phyloP scores from a whole-genome alignment of 2,888 invertebrate genomes.

The Caenorhabditis wallacei region DNA sequence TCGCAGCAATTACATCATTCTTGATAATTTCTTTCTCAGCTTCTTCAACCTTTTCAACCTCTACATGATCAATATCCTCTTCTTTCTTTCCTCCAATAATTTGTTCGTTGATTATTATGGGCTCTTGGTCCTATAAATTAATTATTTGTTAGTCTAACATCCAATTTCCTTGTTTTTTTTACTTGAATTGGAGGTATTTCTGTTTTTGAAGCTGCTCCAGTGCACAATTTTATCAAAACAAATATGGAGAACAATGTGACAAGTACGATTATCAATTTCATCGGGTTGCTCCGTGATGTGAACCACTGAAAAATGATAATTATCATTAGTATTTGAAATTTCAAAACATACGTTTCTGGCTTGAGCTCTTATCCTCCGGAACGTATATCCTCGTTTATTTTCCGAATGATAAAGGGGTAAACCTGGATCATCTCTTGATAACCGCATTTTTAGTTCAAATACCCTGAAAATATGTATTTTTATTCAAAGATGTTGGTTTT shows the following conservation, averaged over 20 bases:
- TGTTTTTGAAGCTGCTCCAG: background rate
- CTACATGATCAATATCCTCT: background rate
- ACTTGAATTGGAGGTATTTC: background rate
- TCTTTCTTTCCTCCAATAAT: conserved; percentile 33
- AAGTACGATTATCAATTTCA: conserved; percentile 23
- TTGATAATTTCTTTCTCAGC: conserved; percentile 18
- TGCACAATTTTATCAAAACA: conserved; percentile 22
- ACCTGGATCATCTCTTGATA: conserved; percentile 46
- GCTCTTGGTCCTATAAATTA: conserved; percentile 22
- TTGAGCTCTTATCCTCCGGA: conserved; percentile 45
- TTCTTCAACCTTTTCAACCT: conserved; percentile 9
- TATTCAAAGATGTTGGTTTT: background rate
- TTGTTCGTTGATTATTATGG: conserved; percentile 51
- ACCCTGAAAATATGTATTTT: conserved; percentile 41
- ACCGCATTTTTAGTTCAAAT: conserved; percentile 58
- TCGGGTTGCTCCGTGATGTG: conserved; percentile 5
- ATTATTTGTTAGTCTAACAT: background rate
- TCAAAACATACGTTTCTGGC: conserved; percentile 45
- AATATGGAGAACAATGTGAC: conserved; percentile 4
- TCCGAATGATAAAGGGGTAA: conserved; percentile 53
- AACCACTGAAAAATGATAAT: conserved; percentile 43
- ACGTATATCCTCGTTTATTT: conserved; percentile 25
- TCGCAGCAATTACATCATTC: conserved; percentile 14
- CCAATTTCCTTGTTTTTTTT: background rate
- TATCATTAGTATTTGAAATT: background rate